These are phyloP conservation scores for Mandrillus leucophaeus DNA, from an alignment of 2,113 vertebrate species.

Conservation along the genomic window DNA sequence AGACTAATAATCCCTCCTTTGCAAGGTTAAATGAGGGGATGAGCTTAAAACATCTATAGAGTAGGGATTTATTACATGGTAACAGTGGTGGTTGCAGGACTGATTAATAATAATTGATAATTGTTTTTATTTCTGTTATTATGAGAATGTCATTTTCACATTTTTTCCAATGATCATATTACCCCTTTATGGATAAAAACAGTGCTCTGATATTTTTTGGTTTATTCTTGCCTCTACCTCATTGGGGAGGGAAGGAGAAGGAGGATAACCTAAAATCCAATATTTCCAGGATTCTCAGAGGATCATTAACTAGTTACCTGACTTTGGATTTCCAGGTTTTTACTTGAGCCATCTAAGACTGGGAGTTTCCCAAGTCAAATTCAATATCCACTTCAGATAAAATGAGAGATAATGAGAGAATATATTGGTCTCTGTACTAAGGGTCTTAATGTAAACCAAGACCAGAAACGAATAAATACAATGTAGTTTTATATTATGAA, in stretches of 20 bases:
- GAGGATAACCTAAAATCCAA: background rate
- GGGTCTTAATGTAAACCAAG: background rate
- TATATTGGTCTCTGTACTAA: background rate
- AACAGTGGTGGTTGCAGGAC: background rate
- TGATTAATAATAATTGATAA: background rate
- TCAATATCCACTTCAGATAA: background rate
- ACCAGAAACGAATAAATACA: background rate
- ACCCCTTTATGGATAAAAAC: background rate
- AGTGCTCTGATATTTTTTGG: background rate
- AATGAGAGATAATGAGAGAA: background rate
- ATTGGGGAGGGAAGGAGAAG: background rate
- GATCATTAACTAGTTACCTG: background rate
- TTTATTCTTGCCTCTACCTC: background rate
- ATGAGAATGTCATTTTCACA: background rate
- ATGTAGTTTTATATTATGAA: background rate
- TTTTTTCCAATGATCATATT: background rate
- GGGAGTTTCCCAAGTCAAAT: background rate
- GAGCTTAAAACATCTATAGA: background rate
- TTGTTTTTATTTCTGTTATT: constrained; percentile 14
- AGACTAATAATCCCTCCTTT: background rate
- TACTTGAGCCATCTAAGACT: background rate
- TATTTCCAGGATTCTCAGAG: background rate
- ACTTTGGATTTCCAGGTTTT: background rate
- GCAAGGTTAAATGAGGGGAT: background rate
- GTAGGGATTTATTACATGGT: background rate